A percentile compares a stretch with the other conserved stretches of the same genome.
These are phyloP conservation scores for Tychaedon coryphoeus DNA, from an alignment of 2,113 vertebrate genomes.

Conservation along the genomic window DNA sequence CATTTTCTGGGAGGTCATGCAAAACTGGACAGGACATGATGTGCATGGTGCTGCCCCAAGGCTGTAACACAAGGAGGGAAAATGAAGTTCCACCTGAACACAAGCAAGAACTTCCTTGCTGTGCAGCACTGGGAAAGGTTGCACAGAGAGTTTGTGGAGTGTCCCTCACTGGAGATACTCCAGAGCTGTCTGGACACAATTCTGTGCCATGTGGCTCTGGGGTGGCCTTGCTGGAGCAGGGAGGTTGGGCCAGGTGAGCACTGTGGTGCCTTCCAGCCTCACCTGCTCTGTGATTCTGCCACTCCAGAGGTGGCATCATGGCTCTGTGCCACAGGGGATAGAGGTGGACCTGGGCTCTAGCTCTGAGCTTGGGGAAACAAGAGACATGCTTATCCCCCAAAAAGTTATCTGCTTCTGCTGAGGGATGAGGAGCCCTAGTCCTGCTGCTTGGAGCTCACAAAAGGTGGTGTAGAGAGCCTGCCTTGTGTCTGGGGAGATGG, in stretches of 20 bases:
- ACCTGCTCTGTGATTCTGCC: background rate
- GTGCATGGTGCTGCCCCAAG: fast-evolving
- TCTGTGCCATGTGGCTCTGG: no score
- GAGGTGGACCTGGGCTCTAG: fast-evolving
- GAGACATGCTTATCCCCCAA: background rate
- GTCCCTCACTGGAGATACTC: background rate
- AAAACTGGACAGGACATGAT: fast-evolving
- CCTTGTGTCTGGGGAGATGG: background rate
- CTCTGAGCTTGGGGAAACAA: background rate
- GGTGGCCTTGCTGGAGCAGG: background rate
- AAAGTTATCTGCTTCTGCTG: background rate
- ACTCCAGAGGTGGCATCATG: background rate
- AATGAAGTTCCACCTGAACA: background rate
- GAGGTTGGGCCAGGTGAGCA: background rate
- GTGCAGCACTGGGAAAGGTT: background rate
- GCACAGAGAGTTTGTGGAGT: background rate
- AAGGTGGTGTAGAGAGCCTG: background rate
- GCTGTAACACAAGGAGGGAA: background rate
- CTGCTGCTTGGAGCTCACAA: background rate
- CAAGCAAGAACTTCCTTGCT: background rate
- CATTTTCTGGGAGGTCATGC: background rate
- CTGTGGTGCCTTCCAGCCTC: background rate
- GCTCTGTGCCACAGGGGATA: background rate
- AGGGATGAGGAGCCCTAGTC: background rate
- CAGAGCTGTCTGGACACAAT: background rate